These are phyloP conservation scores for Boleophthalmus pectinirostris DNA, from an alignment of 2,113 vertebrate species.

Conservation along the genomic window DNA sequence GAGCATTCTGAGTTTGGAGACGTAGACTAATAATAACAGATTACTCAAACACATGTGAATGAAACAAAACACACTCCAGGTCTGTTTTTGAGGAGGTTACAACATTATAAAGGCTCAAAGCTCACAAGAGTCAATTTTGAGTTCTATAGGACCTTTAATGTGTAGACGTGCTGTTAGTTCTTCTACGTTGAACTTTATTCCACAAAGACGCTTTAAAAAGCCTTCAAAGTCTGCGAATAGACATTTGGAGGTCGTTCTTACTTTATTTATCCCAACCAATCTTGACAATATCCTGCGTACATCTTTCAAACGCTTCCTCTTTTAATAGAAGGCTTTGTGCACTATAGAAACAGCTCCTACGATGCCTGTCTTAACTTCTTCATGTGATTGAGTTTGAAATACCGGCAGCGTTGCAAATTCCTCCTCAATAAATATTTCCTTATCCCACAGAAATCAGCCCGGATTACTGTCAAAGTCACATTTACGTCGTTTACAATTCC, in stretches of 20 bases:
- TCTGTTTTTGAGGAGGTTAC: no score
- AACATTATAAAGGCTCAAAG: no score
- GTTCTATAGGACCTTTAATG: no score
- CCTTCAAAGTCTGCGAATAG: background rate
- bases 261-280: slow-evolving; percentile 2
- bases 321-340: slow-evolving; percentile 17
- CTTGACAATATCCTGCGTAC: slow-evolving; percentile 6
- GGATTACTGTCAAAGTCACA: slow-evolving; percentile 65
- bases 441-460: slow-evolving; percentile 60
- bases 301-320: slow-evolving; percentile 20
- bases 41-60: no score
- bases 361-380: slow-evolving; percentile 53
- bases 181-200: background rate
- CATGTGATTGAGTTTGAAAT: slow-evolving; percentile 55
- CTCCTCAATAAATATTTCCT: slow-evolving; percentile 42
- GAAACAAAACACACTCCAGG: no score
- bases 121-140: no score
- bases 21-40: no score
- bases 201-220: background rate
- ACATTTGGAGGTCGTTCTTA: background rate
- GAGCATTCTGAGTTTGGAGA: no score
- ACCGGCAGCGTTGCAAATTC: slow-evolving; percentile 14
- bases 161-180: background rate
- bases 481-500: slow-evolving; percentile 56
- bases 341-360: slow-evolving; percentile 36